phyloP scores from a whole-genome alignment of 1,140 invertebrate genomes.

The Heliothis virescens region DNA sequence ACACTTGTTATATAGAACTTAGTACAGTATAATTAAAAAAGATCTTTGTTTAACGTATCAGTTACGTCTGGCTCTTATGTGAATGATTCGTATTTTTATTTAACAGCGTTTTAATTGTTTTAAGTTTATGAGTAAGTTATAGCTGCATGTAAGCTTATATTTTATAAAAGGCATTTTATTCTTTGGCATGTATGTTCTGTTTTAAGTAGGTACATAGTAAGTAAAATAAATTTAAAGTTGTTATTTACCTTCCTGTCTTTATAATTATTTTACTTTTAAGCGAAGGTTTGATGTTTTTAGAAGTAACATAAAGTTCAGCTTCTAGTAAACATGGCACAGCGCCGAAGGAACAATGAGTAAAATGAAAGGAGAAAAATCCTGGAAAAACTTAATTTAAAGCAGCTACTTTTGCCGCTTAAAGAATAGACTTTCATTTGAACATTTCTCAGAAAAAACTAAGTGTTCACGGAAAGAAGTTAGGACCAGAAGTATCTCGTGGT shows the following conservation, averaged over 20 bases:
- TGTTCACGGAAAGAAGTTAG: not conserved
- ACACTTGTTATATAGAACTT: constrained; percentile 18
- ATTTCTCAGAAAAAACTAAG: not conserved
- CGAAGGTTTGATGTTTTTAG: no score
- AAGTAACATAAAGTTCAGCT: no score
- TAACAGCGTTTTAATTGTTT: not conserved
- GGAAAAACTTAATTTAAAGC: not conserved
- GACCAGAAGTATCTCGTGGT: no score
- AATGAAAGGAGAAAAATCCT: not conserved
- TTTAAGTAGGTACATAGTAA: no score
- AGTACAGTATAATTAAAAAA: constrained; percentile 32
- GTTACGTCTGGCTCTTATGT: constrained; percentile 11
- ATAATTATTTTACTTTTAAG: no score
- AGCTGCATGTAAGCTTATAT: no score
- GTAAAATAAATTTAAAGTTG: no score
- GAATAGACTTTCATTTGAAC: not conserved
- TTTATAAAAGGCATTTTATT: no score
- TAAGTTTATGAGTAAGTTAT: no score
- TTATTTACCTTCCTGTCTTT: no score
- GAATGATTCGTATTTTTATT: not conserved
- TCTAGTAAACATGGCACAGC: not conserved
- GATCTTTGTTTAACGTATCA: constrained; percentile 27
- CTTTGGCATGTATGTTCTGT: no score
- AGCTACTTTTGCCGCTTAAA: not conserved
- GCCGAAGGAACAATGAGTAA: not conserved